Base-by-base conservation (phyloP, 1,140 invertebrate genomes). In the Drosophila mauritiana region DNA sequence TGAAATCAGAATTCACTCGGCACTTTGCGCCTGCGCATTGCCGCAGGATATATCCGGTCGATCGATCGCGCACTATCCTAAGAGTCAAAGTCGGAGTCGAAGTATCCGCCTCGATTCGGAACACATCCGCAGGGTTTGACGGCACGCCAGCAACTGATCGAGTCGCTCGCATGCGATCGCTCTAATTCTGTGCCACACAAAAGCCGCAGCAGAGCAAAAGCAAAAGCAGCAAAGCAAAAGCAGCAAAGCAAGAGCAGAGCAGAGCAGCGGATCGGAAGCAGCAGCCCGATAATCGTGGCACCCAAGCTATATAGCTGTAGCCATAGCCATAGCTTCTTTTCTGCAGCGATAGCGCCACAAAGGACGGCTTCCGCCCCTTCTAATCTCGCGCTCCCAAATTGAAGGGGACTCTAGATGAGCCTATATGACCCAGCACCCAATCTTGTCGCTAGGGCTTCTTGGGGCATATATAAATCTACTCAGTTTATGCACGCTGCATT, bases 61-160 rank as follows among this genome's bases (percentile, higher is more conserved):
- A 31, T 11, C 57, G 42, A 36, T 56, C 37, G 34, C 65, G 36
- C 42, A 45, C 37, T 36, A 22, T 78, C 57, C 69, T 63, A 48
- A 31, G 7, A 31, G 31, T 31, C 31, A 10, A 31, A 31, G 27
- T 7, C 27, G 27, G 7, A 27, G 31, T 31, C 27, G 74, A 46
- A 63, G 62, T 77, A 62, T 67, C 56, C 39, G 64, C 65, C 72
- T 73, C 46, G 53, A 52, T 78, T 73, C 81, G 82, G 81, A 75
- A 56, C 64, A 86, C 83, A 86, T 76, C 83, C 83, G 83, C 59
- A 89, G 76, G 84, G 75, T 83, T 80, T 77, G 83, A 86, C 79
- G 83, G 79, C 76, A 68, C 84, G 80, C 75, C 79, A 89, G 59
- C 84, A 88, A 88, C 84, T 88, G 84, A 88, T 70, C 82, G 74